phyloP scores from a whole-genome alignment of 2,113 vertebrate species.

The Synodontis membranacea region DNA sequence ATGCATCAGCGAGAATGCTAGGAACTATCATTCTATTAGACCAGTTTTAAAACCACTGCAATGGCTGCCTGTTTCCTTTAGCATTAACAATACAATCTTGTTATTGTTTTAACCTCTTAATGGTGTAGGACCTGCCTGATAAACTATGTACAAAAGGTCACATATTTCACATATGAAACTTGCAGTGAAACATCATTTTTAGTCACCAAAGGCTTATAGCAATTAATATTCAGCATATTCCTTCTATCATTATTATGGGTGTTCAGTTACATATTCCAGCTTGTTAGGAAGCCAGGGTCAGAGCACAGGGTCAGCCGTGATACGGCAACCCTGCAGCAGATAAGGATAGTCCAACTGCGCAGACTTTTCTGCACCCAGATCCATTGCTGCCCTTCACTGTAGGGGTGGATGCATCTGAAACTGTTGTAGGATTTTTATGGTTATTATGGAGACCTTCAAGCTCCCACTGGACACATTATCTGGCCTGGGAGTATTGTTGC shows the following conservation, averaged over 20 bases:
- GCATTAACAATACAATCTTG: neutral
- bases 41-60: neutral
- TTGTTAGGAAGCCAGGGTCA: no score
- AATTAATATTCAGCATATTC: neutral
- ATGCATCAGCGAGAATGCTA: neutral
- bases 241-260: no score
- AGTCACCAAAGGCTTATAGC: neutral
- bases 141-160: neutral
- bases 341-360: no score
- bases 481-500: no score
- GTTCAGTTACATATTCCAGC: no score
- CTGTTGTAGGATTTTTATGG: neutral
- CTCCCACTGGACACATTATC: no score
- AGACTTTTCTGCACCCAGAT: neutral
- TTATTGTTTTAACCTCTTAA: no score
- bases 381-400: neutral
- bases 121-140: no score
- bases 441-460: no score
- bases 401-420: neutral
- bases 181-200: neutral
- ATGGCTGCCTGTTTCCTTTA: no score
- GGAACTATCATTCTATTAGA: neutral
- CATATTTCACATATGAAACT: neutral
- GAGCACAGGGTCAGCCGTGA: no score
- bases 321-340: no score